Percentiles rank a stretch among this genome's conserved stretches.
Conservation (phyloP, 2,113 vertebrate genomes). For the Neogobius melanostomus region DNA sequence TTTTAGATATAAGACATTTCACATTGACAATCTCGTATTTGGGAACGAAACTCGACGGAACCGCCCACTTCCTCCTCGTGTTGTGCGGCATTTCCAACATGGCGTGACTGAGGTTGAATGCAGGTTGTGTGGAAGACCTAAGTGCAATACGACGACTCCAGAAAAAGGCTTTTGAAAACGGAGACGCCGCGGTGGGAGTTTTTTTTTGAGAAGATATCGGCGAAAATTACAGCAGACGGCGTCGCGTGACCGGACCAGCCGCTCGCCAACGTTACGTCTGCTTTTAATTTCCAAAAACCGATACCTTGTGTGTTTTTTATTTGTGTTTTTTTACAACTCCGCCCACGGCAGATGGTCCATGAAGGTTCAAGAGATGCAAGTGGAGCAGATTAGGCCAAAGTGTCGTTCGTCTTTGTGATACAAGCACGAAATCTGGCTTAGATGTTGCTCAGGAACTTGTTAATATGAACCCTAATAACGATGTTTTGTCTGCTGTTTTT, state of each 20-base stretch:
- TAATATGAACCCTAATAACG: too few species aligned
- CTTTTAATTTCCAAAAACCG: neutral
- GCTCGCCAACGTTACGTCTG: constrained; percentile 56
- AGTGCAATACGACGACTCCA: constrained; percentile 61
- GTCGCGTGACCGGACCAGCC: constrained; percentile 87
- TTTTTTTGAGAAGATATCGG: constrained; percentile 10
- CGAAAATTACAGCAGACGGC: constrained; percentile 8
- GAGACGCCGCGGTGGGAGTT: neutral
- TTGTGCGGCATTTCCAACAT: neutral
- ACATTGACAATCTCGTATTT: too few species aligned
- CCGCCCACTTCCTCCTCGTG: too few species aligned
- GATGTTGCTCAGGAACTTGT: too few species aligned
- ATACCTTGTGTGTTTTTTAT: neutral
- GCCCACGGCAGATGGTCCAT: neutral
- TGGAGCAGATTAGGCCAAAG: too few species aligned
- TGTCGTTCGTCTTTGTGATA: too few species aligned
- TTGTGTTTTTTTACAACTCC: neutral
- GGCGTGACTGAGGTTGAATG: constrained; percentile 69
- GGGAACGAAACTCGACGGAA: too few species aligned
- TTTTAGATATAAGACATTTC: too few species aligned
- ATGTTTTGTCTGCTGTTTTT: too few species aligned
- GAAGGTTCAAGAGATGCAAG: neutral
- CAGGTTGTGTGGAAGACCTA: constrained; percentile 87
- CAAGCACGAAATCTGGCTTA: too few species aligned
- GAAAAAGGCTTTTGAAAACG: constrained; percentile 4